Evolutionary conservation across 2,113 vertebrate genomes (phyloP), one percentile per base, ranked within the genome.

Genomic region (Steatornis caripensis): DNA sequence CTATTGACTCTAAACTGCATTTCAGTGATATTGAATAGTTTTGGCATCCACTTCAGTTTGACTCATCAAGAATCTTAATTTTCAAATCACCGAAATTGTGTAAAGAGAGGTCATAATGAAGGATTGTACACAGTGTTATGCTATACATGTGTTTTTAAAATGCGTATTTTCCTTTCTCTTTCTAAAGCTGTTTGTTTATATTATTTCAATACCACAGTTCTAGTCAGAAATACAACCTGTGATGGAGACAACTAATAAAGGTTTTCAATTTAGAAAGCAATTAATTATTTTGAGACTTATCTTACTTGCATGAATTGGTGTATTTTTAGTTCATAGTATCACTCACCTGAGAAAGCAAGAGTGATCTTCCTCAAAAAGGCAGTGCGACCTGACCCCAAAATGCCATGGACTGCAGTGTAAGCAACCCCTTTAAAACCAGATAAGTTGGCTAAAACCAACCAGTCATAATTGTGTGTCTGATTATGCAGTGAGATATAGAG

Each of bases 11-110:
- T 91, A 95, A 95, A 96, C 91, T 97, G 84, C 87, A 81, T 97
- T 97, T 98, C 96, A 93, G 88, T 96, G 96, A 98, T 97, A 98
- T 89, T 97, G 95, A 97, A 98, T 96, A 96, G 96, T 95, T 97
- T 97, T 96, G 95, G 93, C 97, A 98, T 97, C 97, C 6, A 2
- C 93, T 97, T 96, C 90, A 91, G 71, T 95, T 96, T 96, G 94
- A 96, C 84, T 98, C 87, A 96, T 95, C 68, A 84, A 84, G 96
- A 97, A 96, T 97, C 94, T 97, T 89, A 86, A 96, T 95, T 97
- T 94, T 87, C 79, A 96, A 97, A 98, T 97, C 95, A 90, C 91
- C 57, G 66, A 92, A 97, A 90, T 81, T 97, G 82, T 86, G 88
- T 93, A 87, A 90, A 87, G 87, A 84, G 94, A 96, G 95, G 94